phyloP scores from a whole-genome alignment of 2,113 vertebrate genomes.

The Tragelaphus imberbis region DNA sequence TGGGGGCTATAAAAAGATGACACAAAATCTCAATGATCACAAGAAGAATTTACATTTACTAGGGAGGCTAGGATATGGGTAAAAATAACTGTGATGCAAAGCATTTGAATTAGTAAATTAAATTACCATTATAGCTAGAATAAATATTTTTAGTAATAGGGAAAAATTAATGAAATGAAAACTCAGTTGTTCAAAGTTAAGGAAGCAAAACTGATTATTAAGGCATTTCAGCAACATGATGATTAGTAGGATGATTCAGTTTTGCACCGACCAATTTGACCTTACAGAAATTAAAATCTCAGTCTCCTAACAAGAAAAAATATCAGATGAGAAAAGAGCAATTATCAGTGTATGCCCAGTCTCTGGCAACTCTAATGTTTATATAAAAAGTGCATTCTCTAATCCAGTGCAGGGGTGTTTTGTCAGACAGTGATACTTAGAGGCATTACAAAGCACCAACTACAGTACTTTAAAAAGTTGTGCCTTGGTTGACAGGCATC shows the following conservation, averaged over 20 bases:
- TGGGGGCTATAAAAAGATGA: neutral
- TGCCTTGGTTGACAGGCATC: neutral
- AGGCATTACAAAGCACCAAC: neutral
- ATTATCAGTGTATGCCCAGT: neutral
- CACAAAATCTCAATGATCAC: neutral
- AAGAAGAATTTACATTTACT: neutral
- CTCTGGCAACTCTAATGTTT: neutral
- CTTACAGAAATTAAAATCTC: conserved; percentile 45
- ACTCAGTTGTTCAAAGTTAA: conserved; percentile 37
- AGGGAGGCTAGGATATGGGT: neutral
- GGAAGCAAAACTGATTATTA: conserved; percentile 48
- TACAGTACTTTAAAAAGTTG: neutral
- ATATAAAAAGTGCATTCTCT: neutral
- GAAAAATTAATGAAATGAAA: conserved; percentile 51
- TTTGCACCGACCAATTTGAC: conserved; percentile 41
- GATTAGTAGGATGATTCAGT: conserved; percentile 32
- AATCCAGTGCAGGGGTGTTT: neutral
- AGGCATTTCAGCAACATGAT: conserved; percentile 33
- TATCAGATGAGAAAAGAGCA: conserved; percentile 52
- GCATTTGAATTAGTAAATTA: conserved; percentile 43
- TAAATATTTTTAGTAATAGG: conserved; percentile 54
- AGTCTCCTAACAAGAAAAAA: conserved; percentile 36
- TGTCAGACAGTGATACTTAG: neutral
- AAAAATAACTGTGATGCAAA: conserved; percentile 28
- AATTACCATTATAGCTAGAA: conserved; percentile 26